Evolutionary conservation across 2,888 invertebrate genomes (phyloP).

Genomic region (Lumbricus terrestris): DNA sequence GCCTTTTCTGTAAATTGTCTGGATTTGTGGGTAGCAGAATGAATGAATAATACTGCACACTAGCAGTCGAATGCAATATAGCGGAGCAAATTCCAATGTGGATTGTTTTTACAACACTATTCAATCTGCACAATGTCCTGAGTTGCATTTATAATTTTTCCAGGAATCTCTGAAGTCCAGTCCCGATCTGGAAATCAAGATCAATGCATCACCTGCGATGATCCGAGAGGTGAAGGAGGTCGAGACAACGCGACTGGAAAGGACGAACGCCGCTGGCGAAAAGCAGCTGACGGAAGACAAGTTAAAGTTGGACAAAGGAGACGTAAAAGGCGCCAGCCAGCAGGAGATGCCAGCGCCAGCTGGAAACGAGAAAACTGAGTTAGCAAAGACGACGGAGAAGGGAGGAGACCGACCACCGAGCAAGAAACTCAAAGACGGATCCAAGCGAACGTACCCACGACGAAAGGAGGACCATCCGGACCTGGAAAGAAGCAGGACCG

Average conservation of each 20-base stretch:
- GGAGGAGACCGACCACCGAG: constrained; percentile 20
- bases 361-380: not conserved
- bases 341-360: not conserved
- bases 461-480: not conserved
- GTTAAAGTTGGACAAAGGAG: not conserved
- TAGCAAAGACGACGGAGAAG: not conserved
- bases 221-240: not conserved
- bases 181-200: not conserved
- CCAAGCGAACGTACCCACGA: not conserved
- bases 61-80: no score
- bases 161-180: constrained; percentile 8
- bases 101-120: not conserved
- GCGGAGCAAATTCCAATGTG: not conserved
- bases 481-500: not conserved
- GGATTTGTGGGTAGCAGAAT: not conserved
- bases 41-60: no score
- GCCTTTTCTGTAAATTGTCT: not conserved
- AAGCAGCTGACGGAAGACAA: not conserved
- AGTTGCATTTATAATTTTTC: not conserved
- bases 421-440: constrained; percentile 19
- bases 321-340: not conserved
- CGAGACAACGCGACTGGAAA: not conserved
- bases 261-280: not conserved
- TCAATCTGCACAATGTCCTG: not conserved
- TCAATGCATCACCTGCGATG: not conserved